A percentile compares a stretch with the other conserved stretches of the same genome.
These are phyloP conservation scores for Apomyelois bistriatella DNA, from an alignment of 2,888 invertebrate genomes.

Conservation along the genomic window DNA sequence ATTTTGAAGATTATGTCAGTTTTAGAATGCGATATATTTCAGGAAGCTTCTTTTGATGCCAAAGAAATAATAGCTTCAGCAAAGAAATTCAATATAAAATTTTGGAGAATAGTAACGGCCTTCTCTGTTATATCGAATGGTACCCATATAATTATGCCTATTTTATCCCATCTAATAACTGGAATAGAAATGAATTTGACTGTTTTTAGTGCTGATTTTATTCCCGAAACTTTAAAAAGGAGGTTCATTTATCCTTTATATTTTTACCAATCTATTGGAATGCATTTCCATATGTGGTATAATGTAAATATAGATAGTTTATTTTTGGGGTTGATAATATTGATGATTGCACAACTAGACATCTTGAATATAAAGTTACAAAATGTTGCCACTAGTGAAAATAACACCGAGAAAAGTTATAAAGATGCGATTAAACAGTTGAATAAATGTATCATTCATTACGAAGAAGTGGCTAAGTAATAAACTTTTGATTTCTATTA, in stretches of 20 bases:
- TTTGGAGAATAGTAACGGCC: constrained; percentile 40
- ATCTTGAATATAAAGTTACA: constrained; percentile 46
- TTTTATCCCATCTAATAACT: constrained; percentile 37
- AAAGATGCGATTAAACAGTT: constrained; percentile 30
- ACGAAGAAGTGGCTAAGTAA: constrained; percentile 43
- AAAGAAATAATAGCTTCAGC: constrained; percentile 34
- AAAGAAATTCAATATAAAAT: constrained; percentile 38
- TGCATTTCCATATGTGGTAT: constrained; percentile 43
- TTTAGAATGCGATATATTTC: constrained; percentile 47
- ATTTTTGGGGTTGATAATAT: constrained; percentile 46
- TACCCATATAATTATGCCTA: constrained; percentile 32
- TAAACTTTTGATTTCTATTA: constrained; percentile 20
- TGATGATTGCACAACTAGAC: constrained; percentile 51
- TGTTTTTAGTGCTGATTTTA: constrained; percentile 45
- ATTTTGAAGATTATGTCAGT: constrained; percentile 34
- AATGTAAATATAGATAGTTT: constrained; percentile 51
- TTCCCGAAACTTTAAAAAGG: constrained; percentile 35
- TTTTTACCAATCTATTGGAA: constrained; percentile 47
- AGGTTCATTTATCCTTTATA: constrained; percentile 43
- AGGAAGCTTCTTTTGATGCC: constrained; percentile 33
- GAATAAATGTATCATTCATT: constrained; percentile 44
- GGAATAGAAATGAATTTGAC: constrained; percentile 33
- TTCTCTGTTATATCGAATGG: constrained; percentile 36
- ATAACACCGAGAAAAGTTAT: constrained; percentile 16
- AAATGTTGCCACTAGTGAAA: constrained; percentile 29